A percentile compares a stretch with the other conserved stretches of the same genome.
phyloP scores from a whole-genome alignment of 2,797 vertebrate genomes.

The Platalea minor region DNA sequence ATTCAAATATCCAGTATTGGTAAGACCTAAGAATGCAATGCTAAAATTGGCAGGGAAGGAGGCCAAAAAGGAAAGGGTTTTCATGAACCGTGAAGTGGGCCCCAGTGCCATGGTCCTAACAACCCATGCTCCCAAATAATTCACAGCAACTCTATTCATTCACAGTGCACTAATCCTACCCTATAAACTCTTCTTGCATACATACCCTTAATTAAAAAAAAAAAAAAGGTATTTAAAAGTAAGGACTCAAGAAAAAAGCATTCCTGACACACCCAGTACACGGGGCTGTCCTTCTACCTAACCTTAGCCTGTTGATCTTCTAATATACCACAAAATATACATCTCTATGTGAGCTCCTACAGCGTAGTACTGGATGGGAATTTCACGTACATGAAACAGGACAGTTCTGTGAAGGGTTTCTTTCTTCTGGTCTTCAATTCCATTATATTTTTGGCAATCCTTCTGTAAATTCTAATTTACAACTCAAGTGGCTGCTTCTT shows the following conservation, averaged over 20 bases:
- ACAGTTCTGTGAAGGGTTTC: neutral
- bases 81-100: neutral
- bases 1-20: neutral
- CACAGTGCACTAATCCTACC: neutral
- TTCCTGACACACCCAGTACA: rapidly evolving
- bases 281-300: neutral
- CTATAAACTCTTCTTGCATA: neutral
- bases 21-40: neutral
- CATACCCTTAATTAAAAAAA: rapidly evolving
- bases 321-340: neutral
- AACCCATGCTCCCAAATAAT: neutral
- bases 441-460: neutral
- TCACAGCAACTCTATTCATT: neutral
- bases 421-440: neutral
- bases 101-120: neutral
- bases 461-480: neutral
- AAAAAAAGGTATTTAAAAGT: neutral
- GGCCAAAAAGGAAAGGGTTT: neutral
- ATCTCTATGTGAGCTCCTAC: rapidly evolving
- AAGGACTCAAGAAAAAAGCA: neutral
- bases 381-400: neutral
- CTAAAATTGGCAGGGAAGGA: neutral
- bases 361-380: neutral
- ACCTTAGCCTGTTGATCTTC: neutral
- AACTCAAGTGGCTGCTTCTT: neutral